Base-by-base conservation (phyloP, 2,113 vertebrate genomes). In the Festucalex cinctus region DNA sequence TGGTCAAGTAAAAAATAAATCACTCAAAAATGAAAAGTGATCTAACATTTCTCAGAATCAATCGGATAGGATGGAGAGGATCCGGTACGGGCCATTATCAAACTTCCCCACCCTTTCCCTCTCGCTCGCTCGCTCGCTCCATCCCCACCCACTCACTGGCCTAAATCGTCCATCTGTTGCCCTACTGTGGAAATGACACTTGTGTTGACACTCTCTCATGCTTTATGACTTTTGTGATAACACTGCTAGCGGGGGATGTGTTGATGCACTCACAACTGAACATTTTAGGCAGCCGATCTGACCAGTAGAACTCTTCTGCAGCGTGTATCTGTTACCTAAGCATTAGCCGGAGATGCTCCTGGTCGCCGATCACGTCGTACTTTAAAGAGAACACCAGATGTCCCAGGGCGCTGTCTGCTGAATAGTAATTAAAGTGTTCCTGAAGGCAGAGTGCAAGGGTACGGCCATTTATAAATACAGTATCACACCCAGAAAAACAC, bases 401-500 rank as follows among this genome's bases (percentile, higher is more conserved):
- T 68, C 97, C 96, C 9, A 99, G 90, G 0, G 90, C 93, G 0
- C 88, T 75, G 88, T 99, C 97, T 89, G 95, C 85, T 24, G 96
- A 95, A 91, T 99, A 99, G 92, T 97, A 99, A 87, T 96, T 98
- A 90, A 98, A 99, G 86, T 99, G 96, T 74, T 99, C 97, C 97
- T 99, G 85, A 70, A 75, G 88, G 75, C 76, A 83, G 62, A 84
- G 68, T 35, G 78, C 63, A 80, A 43, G 65, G 75, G 71, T 20
- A 75, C 19, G 37, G 36, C 24, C 65, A 70, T 88, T 79, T 82
- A 59, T 76, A 54, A 70, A 41, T 46, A 32, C 28, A 32, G 28
- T 32, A 65, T 66, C 75, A 65, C 49, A 35, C 58, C 57, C 60
- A 74, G 37, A 67, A 65, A 60, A 56, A 46, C 62, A 61, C 43